phyloP scores from a whole-genome alignment of 2,888 invertebrate species.

The Blastobasis lacticolella region DNA sequence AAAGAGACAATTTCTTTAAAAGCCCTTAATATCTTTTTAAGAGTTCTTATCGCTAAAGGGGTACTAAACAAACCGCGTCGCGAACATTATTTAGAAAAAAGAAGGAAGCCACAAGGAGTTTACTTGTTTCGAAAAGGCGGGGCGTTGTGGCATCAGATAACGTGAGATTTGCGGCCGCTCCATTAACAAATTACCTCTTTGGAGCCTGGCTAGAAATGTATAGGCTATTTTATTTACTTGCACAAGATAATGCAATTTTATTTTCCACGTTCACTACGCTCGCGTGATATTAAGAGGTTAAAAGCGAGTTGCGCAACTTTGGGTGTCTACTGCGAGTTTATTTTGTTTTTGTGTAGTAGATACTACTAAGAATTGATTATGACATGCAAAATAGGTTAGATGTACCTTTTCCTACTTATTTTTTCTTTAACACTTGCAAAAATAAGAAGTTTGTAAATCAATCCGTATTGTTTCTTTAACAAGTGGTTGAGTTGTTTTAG shows the following conservation, averaged over 20 bases:
- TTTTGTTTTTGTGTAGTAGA: too few species aligned
- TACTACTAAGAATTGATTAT: too few species aligned
- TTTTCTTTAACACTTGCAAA: too few species aligned
- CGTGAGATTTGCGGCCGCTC: conserved; percentile 59
- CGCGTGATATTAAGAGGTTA: conserved; percentile 33
- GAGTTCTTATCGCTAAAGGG: conserved; percentile 61
- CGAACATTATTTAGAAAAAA: conserved; percentile 65
- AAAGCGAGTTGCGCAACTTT: conserved; percentile 8
- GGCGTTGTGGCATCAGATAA: conserved; percentile 61
- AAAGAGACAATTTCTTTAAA: conserved; percentile 60
- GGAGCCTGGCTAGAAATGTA: conserved; percentile 20
- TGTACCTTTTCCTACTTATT: too few species aligned
- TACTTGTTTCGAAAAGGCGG: conserved; percentile 66
- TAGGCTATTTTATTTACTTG: conserved; percentile 13
- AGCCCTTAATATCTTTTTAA: conserved; percentile 63
- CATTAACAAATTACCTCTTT: conserved; percentile 68
- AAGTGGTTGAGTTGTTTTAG: too few species aligned
- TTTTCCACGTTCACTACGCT: conserved; percentile 25
- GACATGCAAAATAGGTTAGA: too few species aligned
- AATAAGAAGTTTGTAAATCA: too few species aligned
- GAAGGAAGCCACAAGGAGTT: conserved; percentile 49
- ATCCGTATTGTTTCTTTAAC: too few species aligned
- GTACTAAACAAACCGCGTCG: conserved; percentile 57
- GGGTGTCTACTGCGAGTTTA: background rate
- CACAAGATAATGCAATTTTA: conserved; percentile 26